Conservation (phyloP, 2,888 invertebrate species). For the Lepas anatifera region DNA sequence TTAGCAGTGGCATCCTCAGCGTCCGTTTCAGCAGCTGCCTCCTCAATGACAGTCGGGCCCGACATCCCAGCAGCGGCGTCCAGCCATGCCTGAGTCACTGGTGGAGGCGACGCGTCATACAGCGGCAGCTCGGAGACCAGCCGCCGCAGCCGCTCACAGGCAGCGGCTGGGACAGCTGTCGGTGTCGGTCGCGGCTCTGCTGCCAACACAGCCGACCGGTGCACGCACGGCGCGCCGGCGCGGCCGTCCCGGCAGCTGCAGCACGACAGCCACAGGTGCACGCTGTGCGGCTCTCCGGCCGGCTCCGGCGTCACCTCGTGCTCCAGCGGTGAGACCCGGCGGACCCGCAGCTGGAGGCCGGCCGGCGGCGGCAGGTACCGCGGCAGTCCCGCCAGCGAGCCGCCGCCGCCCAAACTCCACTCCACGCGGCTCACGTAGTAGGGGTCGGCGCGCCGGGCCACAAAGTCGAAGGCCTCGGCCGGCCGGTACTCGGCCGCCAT, state of each 20-base stretch:
- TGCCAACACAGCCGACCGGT: neutral
- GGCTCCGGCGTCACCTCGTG: constrained; percentile 38
- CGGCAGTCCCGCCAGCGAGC: constrained; percentile 34
- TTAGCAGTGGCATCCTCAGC: constrained; percentile 97
- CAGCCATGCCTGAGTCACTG: neutral
- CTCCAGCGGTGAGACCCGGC: neutral
- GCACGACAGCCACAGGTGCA: constrained; percentile 17
- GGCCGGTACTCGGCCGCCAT: neutral
- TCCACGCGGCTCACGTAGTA: neutral
- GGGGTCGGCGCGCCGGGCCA: neutral
- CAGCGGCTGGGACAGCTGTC: neutral
- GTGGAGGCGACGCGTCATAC: neutral
- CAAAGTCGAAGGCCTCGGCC: neutral
- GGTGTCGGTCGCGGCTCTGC: neutral
- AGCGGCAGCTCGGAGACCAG: neutral
- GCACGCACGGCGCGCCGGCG: neutral
- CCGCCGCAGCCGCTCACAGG: neutral
- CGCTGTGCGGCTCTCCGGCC: constrained; percentile 28
- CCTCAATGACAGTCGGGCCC: neutral
- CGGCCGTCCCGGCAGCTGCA: neutral
- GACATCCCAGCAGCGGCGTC: neutral
- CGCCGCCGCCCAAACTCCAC: neutral
- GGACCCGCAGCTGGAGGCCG: neutral
- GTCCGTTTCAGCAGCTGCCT: constrained; percentile 68
- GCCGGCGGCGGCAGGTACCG: neutral